Conservation (phyloP, 2,113 vertebrate species). For the Cynoglossus semilaevis region DNA sequence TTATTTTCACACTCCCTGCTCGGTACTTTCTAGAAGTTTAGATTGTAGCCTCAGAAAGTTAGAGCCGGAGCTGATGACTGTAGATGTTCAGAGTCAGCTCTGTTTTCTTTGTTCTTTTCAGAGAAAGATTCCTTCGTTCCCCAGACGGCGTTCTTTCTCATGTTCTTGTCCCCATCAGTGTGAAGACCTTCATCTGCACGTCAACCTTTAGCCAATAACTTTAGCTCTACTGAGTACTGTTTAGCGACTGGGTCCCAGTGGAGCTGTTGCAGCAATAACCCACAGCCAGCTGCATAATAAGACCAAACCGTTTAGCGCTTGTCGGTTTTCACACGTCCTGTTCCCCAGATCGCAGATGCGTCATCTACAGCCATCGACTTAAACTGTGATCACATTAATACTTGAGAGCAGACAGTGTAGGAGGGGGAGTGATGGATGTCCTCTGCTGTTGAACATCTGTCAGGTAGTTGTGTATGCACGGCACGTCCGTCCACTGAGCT, state of each 20-base stretch:
- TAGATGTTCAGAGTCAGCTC: slow-evolving; percentile 24
- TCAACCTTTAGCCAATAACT: slow-evolving; percentile 13
- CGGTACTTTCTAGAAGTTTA: slow-evolving; percentile 41
- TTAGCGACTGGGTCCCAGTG: slow-evolving; percentile 34
- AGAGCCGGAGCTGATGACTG: slow-evolving; percentile 37
- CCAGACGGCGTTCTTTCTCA: slow-evolving; percentile 1
- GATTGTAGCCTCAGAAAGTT: slow-evolving; percentile 39
- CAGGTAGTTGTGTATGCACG: slow-evolving; percentile 66
- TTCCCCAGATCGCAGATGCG: slow-evolving; percentile 49
- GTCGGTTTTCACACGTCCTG: slow-evolving; percentile 27
- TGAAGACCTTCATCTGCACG: background rate
- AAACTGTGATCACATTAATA: slow-evolving; percentile 62
- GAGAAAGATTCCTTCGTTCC: background rate
- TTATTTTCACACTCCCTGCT: slow-evolving; percentile 1
- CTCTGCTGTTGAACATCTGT: slow-evolving; percentile 67
- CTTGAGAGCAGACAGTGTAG: slow-evolving; percentile 45
- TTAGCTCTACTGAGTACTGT: slow-evolving; percentile 25
- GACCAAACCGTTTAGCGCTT: slow-evolving; percentile 48
- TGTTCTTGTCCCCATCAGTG: slow-evolving; percentile 11
- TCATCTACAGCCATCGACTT: slow-evolving; percentile 50
- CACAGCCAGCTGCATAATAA: slow-evolving; percentile 35
- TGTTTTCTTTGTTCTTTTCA: slow-evolving; percentile 11
- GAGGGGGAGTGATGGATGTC: slow-evolving; percentile 68
- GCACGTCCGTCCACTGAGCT: slow-evolving; percentile 50
- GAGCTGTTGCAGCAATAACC: slow-evolving; percentile 46